A percentile compares a stretch with the other conserved stretches of the same genome.
phyloP scores from a whole-genome alignment of 1,140 invertebrate genomes.

The Penaeus japonicus region DNA sequence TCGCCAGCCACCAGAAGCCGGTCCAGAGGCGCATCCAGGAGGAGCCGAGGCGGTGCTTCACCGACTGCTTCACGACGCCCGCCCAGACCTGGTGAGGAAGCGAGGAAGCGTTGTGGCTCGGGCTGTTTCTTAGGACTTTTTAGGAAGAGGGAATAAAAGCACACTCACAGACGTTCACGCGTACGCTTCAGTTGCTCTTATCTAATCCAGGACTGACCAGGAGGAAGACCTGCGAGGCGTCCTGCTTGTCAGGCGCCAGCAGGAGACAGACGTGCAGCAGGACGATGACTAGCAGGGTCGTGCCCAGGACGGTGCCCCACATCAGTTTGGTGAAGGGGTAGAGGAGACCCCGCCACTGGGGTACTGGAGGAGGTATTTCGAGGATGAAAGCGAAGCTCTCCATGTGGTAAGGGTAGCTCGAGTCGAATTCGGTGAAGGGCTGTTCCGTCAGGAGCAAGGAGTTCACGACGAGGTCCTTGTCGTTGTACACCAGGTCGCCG shows the following conservation, averaged over 20 bases:
- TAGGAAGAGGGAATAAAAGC: too few relatives aligned
- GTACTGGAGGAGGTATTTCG: slow-evolving; percentile 23
- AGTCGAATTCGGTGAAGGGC: slow-evolving; percentile 35
- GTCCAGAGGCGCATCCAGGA: slow-evolving; percentile 32
- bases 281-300: neutral
- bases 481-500: slow-evolving; percentile 42
- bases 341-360: slow-evolving; percentile 39
- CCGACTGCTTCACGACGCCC: slow-evolving; percentile 16
- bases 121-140: too few relatives aligned
- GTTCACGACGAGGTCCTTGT: slow-evolving; percentile 43
- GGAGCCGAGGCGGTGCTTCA: neutral
- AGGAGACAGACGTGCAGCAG: slow-evolving; percentile 8
- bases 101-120: too few relatives aligned
- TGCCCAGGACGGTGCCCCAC: slow-evolving; percentile 25
- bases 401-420: slow-evolving; percentile 32
- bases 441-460: slow-evolving; percentile 25
- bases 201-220: slow-evolving; percentile 10
- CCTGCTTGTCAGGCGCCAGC: slow-evolving; percentile 4
- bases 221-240: slow-evolving; percentile 11
- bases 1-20: slow-evolving; percentile 40
- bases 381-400: slow-evolving; percentile 43
- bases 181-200: too few relatives aligned
- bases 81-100: slow-evolving; percentile 10
- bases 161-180: neutral
- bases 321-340: slow-evolving; percentile 44